Conservation (phyloP, 2,113 vertebrate species). For the Microcebus griseorufus region DNA sequence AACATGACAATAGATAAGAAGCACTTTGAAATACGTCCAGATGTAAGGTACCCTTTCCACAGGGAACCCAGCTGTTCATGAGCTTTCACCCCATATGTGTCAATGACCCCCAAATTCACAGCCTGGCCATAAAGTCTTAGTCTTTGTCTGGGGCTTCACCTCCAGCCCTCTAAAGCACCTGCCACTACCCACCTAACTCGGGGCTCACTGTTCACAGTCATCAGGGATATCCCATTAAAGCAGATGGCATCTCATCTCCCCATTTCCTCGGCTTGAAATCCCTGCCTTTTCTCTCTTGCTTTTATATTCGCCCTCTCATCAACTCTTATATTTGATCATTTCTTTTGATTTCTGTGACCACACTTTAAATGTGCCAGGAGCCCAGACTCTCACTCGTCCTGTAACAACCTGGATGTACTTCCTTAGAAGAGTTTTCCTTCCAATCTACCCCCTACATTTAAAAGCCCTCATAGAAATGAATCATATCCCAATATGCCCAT, state of each 20-base stretch:
- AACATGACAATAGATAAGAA: neutral
- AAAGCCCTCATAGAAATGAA: neutral
- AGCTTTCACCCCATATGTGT: neutral
- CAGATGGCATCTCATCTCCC: neutral
- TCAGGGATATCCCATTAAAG: no score
- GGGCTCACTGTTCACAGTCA: neutral
- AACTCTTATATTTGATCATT: neutral
- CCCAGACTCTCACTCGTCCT: neutral
- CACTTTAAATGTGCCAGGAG: neutral
- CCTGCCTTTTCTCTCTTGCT: neutral
- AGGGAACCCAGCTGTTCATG: neutral
- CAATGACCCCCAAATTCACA: neutral
- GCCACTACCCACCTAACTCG: neutral
- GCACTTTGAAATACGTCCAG: neutral
- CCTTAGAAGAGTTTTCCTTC: neutral
- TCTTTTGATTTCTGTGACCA: neutral
- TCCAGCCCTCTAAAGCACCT: neutral
- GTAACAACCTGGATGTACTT: neutral
- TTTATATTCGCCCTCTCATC: neutral
- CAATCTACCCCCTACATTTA: neutral
- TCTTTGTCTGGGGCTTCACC: neutral
- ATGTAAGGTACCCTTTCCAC: neutral
- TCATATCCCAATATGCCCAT: neutral
- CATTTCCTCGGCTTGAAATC: neutral
- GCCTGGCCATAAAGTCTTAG: neutral